phyloP scores from a whole-genome alignment of 2,797 vertebrate species.

The Leptoclinus maculatus region DNA sequence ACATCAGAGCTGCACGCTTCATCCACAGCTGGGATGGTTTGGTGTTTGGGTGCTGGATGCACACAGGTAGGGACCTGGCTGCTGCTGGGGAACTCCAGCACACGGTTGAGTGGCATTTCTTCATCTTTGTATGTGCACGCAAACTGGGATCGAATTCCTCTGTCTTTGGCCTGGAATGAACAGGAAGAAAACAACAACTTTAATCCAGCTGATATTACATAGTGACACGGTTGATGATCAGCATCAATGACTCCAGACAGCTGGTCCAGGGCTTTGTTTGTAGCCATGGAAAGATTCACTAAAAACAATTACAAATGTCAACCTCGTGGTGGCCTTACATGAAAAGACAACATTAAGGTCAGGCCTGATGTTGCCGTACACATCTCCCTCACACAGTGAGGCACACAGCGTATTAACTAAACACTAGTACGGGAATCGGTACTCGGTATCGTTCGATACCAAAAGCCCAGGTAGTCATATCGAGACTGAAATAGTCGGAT shows the following conservation, averaged over 20 bases:
- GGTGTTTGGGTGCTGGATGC: slow-evolving; percentile 76
- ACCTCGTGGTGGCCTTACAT: neutral
- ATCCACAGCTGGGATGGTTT: neutral
- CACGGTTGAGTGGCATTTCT: slow-evolving; percentile 77
- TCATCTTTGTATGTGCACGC: slow-evolving; percentile 93
- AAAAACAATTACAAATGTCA: neutral
- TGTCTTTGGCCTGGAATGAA: slow-evolving; percentile 81
- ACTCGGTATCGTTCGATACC: neutral
- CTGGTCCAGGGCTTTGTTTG: neutral
- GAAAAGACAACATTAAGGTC: neutral
- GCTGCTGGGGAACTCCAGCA: slow-evolving; percentile 77
- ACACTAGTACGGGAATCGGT: neutral
- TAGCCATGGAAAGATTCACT: neutral
- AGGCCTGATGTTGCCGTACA: no score
- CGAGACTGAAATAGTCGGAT: neutral
- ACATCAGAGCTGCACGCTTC: slow-evolving; percentile 22
- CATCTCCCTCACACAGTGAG: no score
- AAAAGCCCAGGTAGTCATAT: neutral
- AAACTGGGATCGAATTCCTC: slow-evolving; percentile 92
- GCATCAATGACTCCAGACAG: slow-evolving; percentile 9
- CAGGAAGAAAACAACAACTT: neutral
- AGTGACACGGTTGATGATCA: slow-evolving; percentile 5
- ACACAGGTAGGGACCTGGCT: slow-evolving; percentile 77
- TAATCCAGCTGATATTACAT: slow-evolving; percentile 7
- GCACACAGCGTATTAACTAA: neutral